Evolutionary conservation across 2,888 invertebrate species (phyloP).

Genomic region (Sepiola atlantica): DNA sequence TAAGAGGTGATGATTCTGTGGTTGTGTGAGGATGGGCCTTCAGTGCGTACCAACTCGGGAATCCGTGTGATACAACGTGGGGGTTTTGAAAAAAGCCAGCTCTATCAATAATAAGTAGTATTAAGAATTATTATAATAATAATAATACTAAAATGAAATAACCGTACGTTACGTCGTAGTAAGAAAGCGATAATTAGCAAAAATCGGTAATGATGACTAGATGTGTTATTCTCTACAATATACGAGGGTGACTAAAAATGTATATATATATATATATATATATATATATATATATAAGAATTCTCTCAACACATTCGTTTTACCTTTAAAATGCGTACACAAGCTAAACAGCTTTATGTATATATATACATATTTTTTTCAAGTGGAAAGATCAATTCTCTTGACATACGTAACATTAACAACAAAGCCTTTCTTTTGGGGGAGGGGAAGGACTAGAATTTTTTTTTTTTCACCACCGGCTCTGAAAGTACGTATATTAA

Average conservation of each 20-base stretch:
- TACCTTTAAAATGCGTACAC: background rate
- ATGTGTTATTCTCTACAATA: background rate
- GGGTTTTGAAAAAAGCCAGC: background rate
- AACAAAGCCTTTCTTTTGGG: slow-evolving; percentile 20
- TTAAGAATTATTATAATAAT: background rate
- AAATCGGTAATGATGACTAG: background rate
- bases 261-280: too few species aligned
- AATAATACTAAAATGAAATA: too few species aligned
- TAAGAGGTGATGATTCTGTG: slow-evolving; percentile 9
- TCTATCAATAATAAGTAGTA: background rate
- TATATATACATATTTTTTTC: background rate
- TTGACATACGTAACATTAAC: background rate
- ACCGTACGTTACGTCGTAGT: background rate
- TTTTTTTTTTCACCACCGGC: slow-evolving; percentile 12
- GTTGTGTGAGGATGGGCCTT: slow-evolving; percentile 6
- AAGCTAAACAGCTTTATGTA: background rate
- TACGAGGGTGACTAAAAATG: background rate
- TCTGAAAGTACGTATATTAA: background rate
- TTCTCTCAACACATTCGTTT: background rate
- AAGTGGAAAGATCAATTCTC: background rate
- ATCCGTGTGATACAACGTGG: background rate
- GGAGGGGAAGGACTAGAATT: background rate
- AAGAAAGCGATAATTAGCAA: background rate
- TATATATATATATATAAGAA: too few species aligned
- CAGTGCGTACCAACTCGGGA: slow-evolving; percentile 19